phyloP scores from a whole-genome alignment of 2,113 vertebrate species.

The Panthera uncia region DNA sequence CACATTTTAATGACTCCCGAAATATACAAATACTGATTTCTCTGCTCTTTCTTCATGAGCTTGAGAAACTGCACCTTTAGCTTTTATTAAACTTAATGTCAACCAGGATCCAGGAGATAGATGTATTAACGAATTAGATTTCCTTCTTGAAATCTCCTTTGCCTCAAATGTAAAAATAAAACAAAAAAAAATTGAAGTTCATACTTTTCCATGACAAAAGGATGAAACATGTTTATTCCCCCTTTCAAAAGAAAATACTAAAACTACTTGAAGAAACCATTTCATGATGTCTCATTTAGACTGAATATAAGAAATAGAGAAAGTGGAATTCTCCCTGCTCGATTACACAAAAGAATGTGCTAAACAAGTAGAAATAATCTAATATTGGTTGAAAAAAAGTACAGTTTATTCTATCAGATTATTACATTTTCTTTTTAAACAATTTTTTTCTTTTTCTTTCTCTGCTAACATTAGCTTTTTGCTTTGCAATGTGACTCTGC shows the following conservation, averaged over 20 bases:
- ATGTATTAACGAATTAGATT: conserved; percentile 29
- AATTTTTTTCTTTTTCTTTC: not conserved
- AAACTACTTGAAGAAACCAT: not conserved
- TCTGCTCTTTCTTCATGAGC: conserved; percentile 52
- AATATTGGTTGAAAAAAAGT: not conserved
- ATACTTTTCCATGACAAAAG: conserved; percentile 64
- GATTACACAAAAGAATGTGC: not conserved
- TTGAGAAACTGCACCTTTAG: not conserved
- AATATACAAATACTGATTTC: not conserved
- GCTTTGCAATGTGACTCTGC: conserved; percentile 48
- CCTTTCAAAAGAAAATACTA: conserved; percentile 48
- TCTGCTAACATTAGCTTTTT: not conserved
- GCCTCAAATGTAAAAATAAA: conserved; percentile 5
- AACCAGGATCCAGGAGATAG: not conserved
- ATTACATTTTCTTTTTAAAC: conserved; percentile 16
- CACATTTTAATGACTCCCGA: not conserved
- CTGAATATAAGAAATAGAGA: not conserved
- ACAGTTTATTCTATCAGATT: not conserved
- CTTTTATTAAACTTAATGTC: not conserved
- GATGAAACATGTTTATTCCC: conserved; percentile 58
- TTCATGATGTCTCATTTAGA: not conserved
- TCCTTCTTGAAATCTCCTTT: not conserved
- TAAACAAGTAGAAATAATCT: not conserved
- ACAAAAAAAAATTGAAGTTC: conserved; percentile 37
- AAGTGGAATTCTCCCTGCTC: not conserved